phyloP scores from a whole-genome alignment of 2,888 invertebrate genomes.

The Lypha dubia region DNA sequence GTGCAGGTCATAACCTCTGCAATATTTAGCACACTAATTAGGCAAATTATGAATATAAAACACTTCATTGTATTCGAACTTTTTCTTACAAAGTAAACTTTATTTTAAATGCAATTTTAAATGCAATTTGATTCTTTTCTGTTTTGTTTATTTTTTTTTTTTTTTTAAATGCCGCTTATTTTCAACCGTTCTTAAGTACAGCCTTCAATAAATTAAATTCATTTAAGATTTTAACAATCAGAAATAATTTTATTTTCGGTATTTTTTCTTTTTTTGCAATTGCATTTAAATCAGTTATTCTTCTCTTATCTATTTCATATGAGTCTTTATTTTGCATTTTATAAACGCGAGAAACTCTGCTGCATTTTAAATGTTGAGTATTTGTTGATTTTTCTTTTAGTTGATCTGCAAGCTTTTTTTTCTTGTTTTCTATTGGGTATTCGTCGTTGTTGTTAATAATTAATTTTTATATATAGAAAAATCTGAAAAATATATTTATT shows the following conservation, averaged over 20 bases:
- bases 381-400: slow-evolving; percentile 5
- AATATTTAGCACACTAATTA: slow-evolving; percentile 60
- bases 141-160: background rate
- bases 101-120: too few relatives aligned
- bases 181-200: slow-evolving; percentile 64
- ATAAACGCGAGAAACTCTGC: slow-evolving; percentile 3
- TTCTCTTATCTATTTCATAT: slow-evolving; percentile 62
- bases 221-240: slow-evolving; percentile 43
- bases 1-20: slow-evolving; percentile 75
- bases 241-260: slow-evolving; percentile 18
- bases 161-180: slow-evolving; percentile 11
- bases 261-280: slow-evolving; percentile 13
- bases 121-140: slow-evolving; percentile 11
- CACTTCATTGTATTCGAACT: slow-evolving; percentile 62
- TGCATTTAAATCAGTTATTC: slow-evolving; percentile 13
- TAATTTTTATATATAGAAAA: slow-evolving; percentile 8
- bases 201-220: slow-evolving; percentile 65
- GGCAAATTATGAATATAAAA: slow-evolving; percentile 42
- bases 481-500: too few relatives aligned
- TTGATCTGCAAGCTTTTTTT: slow-evolving; percentile 8
- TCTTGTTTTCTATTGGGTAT: slow-evolving; percentile 35
- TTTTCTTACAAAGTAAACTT: background rate
- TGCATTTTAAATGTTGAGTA: slow-evolving; percentile 12
- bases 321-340: slow-evolving; percentile 27
- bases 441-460: slow-evolving; percentile 28